Evolutionary conservation across 2,113 vertebrate genomes (phyloP), one percentile per base, ranked within the genome.

Genomic region (Shinisaurus crocodilurus): DNA sequence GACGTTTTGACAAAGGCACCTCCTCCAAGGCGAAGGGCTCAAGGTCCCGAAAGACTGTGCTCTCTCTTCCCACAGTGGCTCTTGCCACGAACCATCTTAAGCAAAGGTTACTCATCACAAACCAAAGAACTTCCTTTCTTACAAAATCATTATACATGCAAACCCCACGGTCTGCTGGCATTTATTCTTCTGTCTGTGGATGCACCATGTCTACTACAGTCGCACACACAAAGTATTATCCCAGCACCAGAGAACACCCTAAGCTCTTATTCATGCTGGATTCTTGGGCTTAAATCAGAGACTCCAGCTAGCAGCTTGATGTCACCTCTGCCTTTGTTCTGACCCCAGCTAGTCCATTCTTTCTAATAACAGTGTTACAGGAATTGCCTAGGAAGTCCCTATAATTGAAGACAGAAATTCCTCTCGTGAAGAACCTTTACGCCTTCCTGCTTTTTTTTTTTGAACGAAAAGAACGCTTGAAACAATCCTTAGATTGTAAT

Each of bases 271-370:
- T 92, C 92, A 43, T 77, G 70, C 89, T 90, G 74, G 83, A 82
- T 87, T 90, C 87, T 88, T 87, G 82, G 91, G 89, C 82, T 92
- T 91, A 37, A 94, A 92, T 57, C 88, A 89, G 27, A 93, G 93
- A 92, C 93, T 95, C 91, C 54, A 92, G 94, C 94, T 3, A n/a
- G 77, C 85, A 90, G 87, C 92, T 95, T 82, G 94, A 95, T 91
- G 93, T 94, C 95, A 95, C 69, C 90, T 77, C 90, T 88, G 72
- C 5, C 95, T 96, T 95, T 94, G 91, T 95, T 94, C 94, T 95
- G 92, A 93, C 72, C 93, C 93, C 86, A 93, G 89, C 88, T 85
- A 88, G 27, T 50, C 72, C 32, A 91, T 90, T 89, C 88, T 32
- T 90, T 84, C 87, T 83, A 83, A 95, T 90, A 89, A 83, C 29